These are phyloP conservation scores for Hydrotaea diabolus DNA, from an alignment of 2,888 invertebrate genomes.

Conservation along the genomic window DNA sequence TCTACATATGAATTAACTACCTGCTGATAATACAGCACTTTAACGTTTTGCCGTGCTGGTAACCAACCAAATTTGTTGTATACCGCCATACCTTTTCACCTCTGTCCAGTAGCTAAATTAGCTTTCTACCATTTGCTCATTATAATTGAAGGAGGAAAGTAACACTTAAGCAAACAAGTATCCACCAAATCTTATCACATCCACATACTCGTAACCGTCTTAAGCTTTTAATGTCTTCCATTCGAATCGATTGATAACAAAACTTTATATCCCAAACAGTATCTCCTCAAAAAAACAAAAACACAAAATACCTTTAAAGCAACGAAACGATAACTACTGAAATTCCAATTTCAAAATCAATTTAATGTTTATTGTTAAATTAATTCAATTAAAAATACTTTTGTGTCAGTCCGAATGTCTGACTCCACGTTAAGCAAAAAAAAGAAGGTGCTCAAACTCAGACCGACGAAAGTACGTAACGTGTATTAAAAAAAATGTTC, in stretches of 20 bases:
- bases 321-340: constrained; percentile 12
- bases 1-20: too few relatives aligned
- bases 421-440: not conserved
- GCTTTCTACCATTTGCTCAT: constrained; percentile 8
- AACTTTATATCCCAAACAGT: not conserved
- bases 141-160: not conserved
- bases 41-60: too few relatives aligned
- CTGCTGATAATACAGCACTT: too few relatives aligned
- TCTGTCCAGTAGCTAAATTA: constrained; percentile 17
- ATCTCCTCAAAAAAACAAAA: not conserved
- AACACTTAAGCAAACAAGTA: not conserved
- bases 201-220: constrained; percentile 48
- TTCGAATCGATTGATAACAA: constrained; percentile 8
- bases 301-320: not conserved
- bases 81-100: not conserved
- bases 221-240: constrained; percentile 58
- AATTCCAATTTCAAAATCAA: constrained; percentile 22
- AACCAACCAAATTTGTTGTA: too few relatives aligned
- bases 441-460: not conserved
- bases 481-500: constrained; percentile 46
- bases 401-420: not conserved
- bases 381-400: constrained; percentile 19
- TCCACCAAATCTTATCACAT: constrained; percentile 53
- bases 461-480: not conserved
- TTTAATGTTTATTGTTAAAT: constrained; percentile 32